phyloP scores from a whole-genome alignment of 1,140 invertebrate genomes.

The Oscheius sp. region DNA sequence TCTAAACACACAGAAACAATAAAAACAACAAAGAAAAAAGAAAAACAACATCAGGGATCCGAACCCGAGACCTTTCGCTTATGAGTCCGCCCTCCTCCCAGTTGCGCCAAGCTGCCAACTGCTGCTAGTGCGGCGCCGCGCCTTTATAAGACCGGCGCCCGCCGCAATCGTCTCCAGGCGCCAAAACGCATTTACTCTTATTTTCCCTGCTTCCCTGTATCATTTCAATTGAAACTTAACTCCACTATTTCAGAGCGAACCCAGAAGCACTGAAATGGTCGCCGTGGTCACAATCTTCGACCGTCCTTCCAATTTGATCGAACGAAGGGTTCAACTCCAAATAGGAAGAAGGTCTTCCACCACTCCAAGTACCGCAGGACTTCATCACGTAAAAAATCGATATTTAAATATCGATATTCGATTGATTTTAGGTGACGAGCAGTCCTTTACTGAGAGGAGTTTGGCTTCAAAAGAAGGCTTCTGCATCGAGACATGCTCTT shows the following conservation, averaged over 20 bases:
- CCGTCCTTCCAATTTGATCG: not conserved
- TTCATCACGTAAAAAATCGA: not conserved
- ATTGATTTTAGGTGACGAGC: not conserved
- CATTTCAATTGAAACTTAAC: not conserved
- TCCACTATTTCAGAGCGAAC: not conserved
- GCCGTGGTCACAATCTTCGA: slow-evolving; percentile 2
- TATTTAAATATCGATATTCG: not conserved
- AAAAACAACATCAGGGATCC: not conserved
- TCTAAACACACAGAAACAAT: not conserved
- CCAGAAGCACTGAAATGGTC: not conserved
- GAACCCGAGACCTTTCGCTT: not conserved
- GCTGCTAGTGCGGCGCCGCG: no score
- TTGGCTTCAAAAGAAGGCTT: slow-evolving; percentile 13
- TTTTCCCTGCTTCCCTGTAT: not conserved
- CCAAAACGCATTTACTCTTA: not conserved
- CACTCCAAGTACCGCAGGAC: not conserved
- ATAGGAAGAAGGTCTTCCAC: not conserved
- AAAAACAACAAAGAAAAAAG: not conserved
- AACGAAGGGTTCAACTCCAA: not conserved
- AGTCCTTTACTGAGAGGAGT: not conserved
- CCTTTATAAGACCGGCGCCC: not conserved
- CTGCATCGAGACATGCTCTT: not conserved
- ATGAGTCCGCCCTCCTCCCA: no score
- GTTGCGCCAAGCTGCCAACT: no score
- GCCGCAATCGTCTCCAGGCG: not conserved